Percentiles rank a stretch among this genome's conserved stretches.
phyloP scores from a whole-genome alignment of 2,888 invertebrate genomes.

The Zaprionus bogoriensis region DNA sequence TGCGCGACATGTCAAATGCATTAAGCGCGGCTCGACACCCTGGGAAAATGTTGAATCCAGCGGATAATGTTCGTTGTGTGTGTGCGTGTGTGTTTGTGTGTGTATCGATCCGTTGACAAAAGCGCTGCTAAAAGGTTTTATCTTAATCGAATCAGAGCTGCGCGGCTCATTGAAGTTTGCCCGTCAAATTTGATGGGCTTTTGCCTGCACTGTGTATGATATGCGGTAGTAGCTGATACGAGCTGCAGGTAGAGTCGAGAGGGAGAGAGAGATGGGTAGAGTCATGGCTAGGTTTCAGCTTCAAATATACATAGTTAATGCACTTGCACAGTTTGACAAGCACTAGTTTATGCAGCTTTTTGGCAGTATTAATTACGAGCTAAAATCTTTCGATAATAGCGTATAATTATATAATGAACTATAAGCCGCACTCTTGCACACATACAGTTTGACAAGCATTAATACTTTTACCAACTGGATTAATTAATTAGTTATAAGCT shows the following conservation, averaged over 20 bases:
- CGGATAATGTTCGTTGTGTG: not conserved
- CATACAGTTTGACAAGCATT: slow-evolving; percentile 1
- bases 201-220: not conserved
- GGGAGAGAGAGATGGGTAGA: no score
- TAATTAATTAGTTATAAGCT: no score
- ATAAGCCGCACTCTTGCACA: no score
- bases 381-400: no score
- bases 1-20: slow-evolving; percentile 34
- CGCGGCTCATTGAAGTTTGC: not conserved
- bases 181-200: slow-evolving; percentile 1
- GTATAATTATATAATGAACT: no score
- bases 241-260: no score
- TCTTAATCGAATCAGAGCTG: slow-evolving; percentile 23
- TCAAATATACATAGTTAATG: no score
- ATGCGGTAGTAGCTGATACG: not conserved
- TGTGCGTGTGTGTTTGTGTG: not conserved
- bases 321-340: slow-evolving; percentile 4
- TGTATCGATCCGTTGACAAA: slow-evolving; percentile 1
- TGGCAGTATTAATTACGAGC: no score
- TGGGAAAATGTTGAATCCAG: slow-evolving; percentile 1
- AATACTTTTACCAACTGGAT: no score
- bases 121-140: slow-evolving; percentile 11
- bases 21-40: not conserved
- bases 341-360: no score
- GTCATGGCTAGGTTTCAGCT: no score